These are phyloP conservation scores for Darevskia mixta DNA, from an alignment of 2,797 vertebrate genomes.

Conservation along the genomic window DNA sequence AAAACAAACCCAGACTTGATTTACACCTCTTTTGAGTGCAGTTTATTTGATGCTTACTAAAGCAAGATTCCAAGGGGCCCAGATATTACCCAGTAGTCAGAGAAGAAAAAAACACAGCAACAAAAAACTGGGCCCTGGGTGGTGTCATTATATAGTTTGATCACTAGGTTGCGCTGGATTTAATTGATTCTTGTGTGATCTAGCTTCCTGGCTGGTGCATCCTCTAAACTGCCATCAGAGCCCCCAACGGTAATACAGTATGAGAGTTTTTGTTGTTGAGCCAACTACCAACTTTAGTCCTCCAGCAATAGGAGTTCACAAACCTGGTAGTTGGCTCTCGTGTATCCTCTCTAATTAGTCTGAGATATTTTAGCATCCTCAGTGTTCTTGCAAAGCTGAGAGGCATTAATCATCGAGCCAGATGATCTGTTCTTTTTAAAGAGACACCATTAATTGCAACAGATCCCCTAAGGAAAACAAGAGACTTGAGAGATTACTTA, in stretches of 20 bases:
- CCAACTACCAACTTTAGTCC: background rate
- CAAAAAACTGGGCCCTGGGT: too few relatives aligned
- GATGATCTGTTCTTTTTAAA: slow-evolving; percentile 48
- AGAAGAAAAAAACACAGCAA: background rate
- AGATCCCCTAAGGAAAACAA: slow-evolving; percentile 33
- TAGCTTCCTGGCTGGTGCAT: background rate
- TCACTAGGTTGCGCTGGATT: background rate
- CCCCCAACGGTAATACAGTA: background rate
- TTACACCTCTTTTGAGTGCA: background rate
- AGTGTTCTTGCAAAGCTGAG: slow-evolving; percentile 50
- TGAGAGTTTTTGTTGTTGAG: background rate
- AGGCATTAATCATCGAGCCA: slow-evolving; percentile 52
- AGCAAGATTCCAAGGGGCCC: background rate
- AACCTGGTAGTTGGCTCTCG: slow-evolving; percentile 16
- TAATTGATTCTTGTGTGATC: slow-evolving; percentile 7
- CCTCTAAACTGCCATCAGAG: background rate
- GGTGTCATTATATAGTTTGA: background rate
- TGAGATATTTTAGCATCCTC: slow-evolving; percentile 45
- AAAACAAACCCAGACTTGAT: background rate
- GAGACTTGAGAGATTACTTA: slow-evolving; percentile 33
- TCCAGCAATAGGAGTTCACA: background rate
- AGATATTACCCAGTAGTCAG: slow-evolving; percentile 24
- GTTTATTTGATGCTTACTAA: slow-evolving; percentile 7
- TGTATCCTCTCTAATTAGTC: slow-evolving; percentile 54
- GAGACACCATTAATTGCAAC: slow-evolving; percentile 34